phyloP scores from a whole-genome alignment of 1,140 invertebrate genomes.

The Bombus haemorrhoidalis region DNA sequence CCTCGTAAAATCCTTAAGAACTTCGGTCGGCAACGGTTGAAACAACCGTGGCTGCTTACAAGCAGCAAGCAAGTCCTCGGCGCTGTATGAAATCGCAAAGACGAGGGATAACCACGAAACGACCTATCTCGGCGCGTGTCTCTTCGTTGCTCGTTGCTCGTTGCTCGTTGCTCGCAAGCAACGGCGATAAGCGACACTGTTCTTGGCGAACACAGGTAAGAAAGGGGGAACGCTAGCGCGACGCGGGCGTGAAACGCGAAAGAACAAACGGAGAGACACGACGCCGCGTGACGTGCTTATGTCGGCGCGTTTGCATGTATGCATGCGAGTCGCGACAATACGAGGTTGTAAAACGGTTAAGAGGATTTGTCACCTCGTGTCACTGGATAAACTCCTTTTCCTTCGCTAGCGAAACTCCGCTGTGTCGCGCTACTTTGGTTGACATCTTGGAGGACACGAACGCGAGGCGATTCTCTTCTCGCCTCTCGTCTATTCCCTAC shows the following conservation, averaged over 20 bases:
- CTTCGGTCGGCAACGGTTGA: background rate
- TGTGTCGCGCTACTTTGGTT: background rate
- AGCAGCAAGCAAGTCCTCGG: background rate
- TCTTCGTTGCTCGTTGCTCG: background rate
- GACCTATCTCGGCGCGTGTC: too few relatives aligned
- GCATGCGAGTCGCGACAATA: constrained; percentile 31
- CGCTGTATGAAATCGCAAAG: background rate
- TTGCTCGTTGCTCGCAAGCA: background rate
- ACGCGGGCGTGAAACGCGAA: background rate
- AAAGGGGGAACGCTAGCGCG: background rate
- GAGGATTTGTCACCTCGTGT: constrained; percentile 60
- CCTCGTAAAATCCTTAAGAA: constrained; percentile 16
- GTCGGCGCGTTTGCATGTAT: constrained; percentile 24
- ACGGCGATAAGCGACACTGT: background rate
- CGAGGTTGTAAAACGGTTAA: constrained; percentile 55
- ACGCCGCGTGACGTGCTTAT: constrained; percentile 25
- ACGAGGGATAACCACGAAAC: constrained; percentile 1
- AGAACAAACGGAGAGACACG: background rate
- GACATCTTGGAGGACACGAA: constrained; percentile 44
- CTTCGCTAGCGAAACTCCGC: constrained; percentile 14
- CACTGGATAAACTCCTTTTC: constrained; percentile 55
- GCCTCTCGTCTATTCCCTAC: background rate
- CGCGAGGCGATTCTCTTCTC: background rate
- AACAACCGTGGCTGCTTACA: background rate
- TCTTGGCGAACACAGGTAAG: background rate